These are phyloP conservation scores for Natator depressus DNA, from an alignment of 2,113 vertebrate species.

Conservation along the genomic window DNA sequence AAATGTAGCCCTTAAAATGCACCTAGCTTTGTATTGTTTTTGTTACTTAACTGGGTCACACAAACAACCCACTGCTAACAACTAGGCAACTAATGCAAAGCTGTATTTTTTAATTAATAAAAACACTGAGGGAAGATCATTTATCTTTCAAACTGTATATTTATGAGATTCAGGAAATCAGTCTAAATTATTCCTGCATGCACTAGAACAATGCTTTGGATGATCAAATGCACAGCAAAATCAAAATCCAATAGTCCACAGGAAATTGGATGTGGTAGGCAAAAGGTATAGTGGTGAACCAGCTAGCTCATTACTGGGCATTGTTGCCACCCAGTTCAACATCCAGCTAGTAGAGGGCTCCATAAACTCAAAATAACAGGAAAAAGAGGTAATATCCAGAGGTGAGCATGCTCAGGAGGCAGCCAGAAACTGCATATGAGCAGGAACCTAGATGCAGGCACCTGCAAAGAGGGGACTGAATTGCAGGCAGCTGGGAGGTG, in stretches of 20 bases:
- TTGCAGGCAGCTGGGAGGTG: background rate
- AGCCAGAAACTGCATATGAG: too few species aligned
- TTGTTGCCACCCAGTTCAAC: too few species aligned
- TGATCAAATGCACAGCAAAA: background rate
- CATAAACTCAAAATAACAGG: background rate
- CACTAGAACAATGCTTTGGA: background rate
- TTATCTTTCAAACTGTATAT: background rate
- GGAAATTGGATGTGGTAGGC: background rate
- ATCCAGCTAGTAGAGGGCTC: too few species aligned
- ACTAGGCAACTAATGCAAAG: too few species aligned
- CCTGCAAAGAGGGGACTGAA: background rate
- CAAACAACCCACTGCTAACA: too few species aligned
- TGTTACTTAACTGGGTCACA: too few species aligned
- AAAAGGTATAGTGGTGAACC: too few species aligned
- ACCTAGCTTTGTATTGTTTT: too few species aligned
- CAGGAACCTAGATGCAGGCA: background rate
- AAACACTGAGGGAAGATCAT: background rate
- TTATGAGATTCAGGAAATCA: too few species aligned
- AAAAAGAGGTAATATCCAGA: background rate
- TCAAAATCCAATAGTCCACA: background rate
- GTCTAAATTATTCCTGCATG: background rate
- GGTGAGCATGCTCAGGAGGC: background rate
- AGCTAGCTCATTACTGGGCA: too few species aligned
- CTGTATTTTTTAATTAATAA: too few species aligned
- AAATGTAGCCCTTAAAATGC: too few species aligned